Conservation (phyloP, 1,140 invertebrate species). For the Drosophila pallidifrons region DNA sequence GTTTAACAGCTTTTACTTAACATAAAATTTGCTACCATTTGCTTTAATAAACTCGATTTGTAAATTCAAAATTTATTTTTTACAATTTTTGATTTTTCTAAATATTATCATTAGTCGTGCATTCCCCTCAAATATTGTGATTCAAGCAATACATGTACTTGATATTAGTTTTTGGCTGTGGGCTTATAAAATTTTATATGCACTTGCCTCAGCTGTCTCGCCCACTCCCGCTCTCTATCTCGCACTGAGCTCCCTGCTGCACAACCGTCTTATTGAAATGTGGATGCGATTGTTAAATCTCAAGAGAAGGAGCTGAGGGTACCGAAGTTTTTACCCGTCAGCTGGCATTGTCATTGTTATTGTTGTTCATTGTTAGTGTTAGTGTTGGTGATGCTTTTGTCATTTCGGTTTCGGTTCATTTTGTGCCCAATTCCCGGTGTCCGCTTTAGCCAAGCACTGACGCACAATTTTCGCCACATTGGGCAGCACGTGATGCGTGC, state of each 20-base stretch:
- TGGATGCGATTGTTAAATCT: background rate
- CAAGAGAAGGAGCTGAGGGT: background rate
- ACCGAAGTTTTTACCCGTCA: constrained; percentile 50
- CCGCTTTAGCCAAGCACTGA: constrained; percentile 28
- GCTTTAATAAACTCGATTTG: no score
- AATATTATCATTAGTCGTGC: background rate
- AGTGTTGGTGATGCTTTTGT: constrained; percentile 34
- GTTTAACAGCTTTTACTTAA: background rate
- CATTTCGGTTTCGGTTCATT: constrained; percentile 63
- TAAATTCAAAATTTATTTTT: no score
- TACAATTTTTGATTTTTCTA: background rate
- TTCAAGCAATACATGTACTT: constrained; percentile 21
- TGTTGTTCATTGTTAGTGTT: constrained; percentile 15
- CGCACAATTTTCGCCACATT: constrained; percentile 70
- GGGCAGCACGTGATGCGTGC: constrained; percentile 75
- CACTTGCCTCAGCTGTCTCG: constrained; percentile 33
- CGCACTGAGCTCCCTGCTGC: background rate
- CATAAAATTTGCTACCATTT: no score
- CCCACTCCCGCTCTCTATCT: no score
- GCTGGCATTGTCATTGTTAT: constrained; percentile 45
- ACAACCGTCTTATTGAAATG: constrained; percentile 20
- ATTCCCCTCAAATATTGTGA: background rate
- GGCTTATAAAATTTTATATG: constrained; percentile 64
- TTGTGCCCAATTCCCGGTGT: constrained; percentile 50
- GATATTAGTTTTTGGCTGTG: constrained; percentile 39